A percentile compares a stretch with the other conserved stretches of the same genome.
phyloP scores from a whole-genome alignment of 2,113 vertebrate species.

The Corvus cornix region DNA sequence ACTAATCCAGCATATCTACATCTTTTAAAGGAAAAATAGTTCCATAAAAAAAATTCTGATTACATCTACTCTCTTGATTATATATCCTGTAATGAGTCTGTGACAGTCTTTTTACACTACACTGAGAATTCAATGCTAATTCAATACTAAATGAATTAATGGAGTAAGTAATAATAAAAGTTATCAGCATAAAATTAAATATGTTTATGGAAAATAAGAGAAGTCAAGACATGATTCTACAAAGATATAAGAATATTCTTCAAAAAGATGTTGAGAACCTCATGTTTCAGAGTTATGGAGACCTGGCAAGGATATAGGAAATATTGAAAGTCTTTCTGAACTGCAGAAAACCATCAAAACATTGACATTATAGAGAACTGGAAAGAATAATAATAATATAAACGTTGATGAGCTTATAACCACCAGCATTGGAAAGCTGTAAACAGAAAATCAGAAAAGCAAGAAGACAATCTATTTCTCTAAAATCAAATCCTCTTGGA shows the following conservation, averaged over 20 bases:
- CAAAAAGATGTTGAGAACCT: background rate
- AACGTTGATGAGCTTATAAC: background rate
- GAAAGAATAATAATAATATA: background rate
- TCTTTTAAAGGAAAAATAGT: background rate
- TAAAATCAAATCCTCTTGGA: background rate
- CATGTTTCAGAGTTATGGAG: background rate
- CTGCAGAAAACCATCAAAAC: background rate
- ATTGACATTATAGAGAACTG: background rate
- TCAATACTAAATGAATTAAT: background rate
- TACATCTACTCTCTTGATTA: background rate
- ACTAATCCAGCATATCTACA: background rate
- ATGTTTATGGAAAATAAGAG: background rate
- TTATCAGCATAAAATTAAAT: background rate
- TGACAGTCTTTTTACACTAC: background rate
- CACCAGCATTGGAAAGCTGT: background rate
- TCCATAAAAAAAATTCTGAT: background rate
- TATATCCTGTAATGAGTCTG: background rate
- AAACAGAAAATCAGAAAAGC: background rate
- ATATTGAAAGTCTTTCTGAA: background rate
- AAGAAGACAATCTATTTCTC: background rate
- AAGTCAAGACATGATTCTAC: background rate
- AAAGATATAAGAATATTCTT: background rate
- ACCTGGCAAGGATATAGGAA: background rate
- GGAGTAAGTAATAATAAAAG: background rate
- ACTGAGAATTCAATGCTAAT: background rate